Evolutionary conservation across 2,888 invertebrate genomes (phyloP), one percentile per base, ranked within the genome.

Genomic region (Apoda limacodes): DNA sequence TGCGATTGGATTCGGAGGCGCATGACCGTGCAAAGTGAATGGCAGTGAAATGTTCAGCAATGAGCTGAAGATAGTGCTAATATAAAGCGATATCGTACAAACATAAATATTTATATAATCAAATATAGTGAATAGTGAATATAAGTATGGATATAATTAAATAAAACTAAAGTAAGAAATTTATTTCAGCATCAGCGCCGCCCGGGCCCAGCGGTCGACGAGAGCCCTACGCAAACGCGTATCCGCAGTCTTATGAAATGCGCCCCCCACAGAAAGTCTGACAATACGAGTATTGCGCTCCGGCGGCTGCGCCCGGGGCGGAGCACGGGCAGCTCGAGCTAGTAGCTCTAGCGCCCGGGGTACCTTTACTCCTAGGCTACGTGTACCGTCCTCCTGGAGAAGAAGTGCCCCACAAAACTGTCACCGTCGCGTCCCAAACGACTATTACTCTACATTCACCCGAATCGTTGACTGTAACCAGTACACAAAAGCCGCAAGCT

Each of bases 171-270:
- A 12, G 5, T 17, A 10, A 22, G 12, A 15, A 24, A 1, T 19
- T 15, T n/a, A 22, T 22, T 35, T 1, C 29, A 48, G 17, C 17
- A 7, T 17, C 17, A 5, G 17, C 17, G 17, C 17, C 17, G 3
- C 68, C 81, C 13, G 72, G 82, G 28, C 75, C 75, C 51, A 71
- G 70, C 48, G 61, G 82, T 56, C 57, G 82, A 67, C 48, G 82
- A 70, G 88, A 88, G 64, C 78, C 87, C 37, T 89, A 89, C 74
- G 89, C 89, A 42, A 87, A 87, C 52, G 89, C 89, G 37, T 89
- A 89, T 76, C 85, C 86, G 52, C 83, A 85, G 64, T 82, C 86
- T 52, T 88, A 88, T 76, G 90, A 89, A 82, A 88, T 90, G 88
- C 85, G 88, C 40, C 84, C 85, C 35, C 76, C 85, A 57, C 88